Base-by-base conservation (phyloP, 2,888 invertebrate species). In the Macaria notata region DNA sequence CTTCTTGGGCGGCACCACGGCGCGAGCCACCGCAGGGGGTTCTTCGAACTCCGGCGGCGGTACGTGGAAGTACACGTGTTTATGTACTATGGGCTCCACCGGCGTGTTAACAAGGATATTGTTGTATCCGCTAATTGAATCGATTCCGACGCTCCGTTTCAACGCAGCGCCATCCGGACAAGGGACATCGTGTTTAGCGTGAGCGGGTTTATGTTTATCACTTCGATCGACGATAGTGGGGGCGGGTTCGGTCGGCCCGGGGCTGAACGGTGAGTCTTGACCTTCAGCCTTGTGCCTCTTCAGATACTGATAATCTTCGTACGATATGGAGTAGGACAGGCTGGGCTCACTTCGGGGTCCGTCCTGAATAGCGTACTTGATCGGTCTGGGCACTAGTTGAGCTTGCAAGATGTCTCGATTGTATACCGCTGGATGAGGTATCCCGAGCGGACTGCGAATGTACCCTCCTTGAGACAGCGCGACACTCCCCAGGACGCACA, bases 11-110 rank as follows among this genome's bases (percentile, higher is more conserved):
- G 92, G 85, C 0, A 83, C 81, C 54, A 83, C 81, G 6, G 46
- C 43, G 8, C 48, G 45, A 50, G 92, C 81, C 0, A 91, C 88
- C 57, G 90, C 78, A n/a, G 92, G 92, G 61, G 84, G 79, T 65
- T 92, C 92, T 71, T 93, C 93, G 0, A 93, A 92, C 66, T 95
- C 95, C 81, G 94, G 94, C 60, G 95, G 95, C 31, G 95, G 95
- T 0, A 94, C 94, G 72, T 95, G 95, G 9, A 95, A 95, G 91
- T 95, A 95, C 76, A 95, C 93, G 86, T 94, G 94, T 72, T 94
- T 95, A 71, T 93, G 93, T 61, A 95, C 90, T 31, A 93, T 86
- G 36, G 79, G 77, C 38, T 93, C 50, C 3, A 60, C 58, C 29
- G 63, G 55, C 41, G 47, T 54, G 8, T 19, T 61, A 30, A 9